Conservation (phyloP, 2,113 vertebrate genomes). For the Phyllostomus hastatus region DNA sequence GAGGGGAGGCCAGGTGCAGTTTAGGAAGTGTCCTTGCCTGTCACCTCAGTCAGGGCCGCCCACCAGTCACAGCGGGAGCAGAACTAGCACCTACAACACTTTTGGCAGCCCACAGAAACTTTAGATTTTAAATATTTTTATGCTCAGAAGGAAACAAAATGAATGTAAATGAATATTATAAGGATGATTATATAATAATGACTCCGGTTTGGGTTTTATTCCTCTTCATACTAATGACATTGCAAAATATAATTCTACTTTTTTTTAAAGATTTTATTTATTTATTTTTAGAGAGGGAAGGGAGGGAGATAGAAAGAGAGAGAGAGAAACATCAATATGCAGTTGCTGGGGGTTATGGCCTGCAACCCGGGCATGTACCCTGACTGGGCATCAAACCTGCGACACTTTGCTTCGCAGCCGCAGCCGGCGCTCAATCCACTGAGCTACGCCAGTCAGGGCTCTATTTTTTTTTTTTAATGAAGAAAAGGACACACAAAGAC, state of each 20-base stretch:
- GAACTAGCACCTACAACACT: background rate
- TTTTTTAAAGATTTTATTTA: no score
- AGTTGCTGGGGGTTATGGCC: no score
- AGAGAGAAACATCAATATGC: no score
- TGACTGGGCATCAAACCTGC: no score
- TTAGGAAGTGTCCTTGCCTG: background rate
- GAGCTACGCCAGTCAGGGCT: no score
- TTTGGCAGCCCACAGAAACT: background rate
- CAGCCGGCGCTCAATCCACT: no score
- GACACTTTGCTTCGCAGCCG: no score
- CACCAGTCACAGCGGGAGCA: background rate
- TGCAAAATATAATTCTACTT: background rate
- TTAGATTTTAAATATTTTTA: background rate
- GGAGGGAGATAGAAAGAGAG: no score
- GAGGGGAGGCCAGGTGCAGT: background rate
- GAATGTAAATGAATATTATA: background rate
- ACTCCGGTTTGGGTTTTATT: background rate
- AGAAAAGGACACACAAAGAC: background rate
- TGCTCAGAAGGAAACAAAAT: background rate
- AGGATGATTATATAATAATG: background rate
- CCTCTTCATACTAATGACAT: background rate
- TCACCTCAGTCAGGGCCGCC: background rate
- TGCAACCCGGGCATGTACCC: no score
- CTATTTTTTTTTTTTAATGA: background rate
- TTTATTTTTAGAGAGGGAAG: no score